Conservation (phyloP, 1,140 invertebrate species). For the Temnothorax nylanderi region DNA sequence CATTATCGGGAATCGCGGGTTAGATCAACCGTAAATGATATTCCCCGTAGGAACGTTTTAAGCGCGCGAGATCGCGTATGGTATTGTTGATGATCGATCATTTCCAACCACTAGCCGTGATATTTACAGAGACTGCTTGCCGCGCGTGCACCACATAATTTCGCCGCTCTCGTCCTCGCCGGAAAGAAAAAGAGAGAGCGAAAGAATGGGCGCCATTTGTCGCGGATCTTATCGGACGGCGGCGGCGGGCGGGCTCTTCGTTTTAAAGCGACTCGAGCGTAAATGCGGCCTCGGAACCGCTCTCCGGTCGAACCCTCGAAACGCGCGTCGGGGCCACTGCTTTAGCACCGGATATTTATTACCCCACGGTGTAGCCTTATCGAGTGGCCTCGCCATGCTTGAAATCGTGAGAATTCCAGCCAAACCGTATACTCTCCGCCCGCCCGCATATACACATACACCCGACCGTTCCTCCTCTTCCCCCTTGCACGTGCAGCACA, state of each 20-base stretch:
- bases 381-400: constrained; percentile 58
- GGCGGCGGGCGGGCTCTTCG: constrained; percentile 7
- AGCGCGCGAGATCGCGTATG: constrained; percentile 12
- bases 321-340: constrained; percentile 54
- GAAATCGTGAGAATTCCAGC: constrained; percentile 68
- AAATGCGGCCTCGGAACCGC: constrained; percentile 25
- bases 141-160: constrained; percentile 36
- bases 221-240: constrained; percentile 52
- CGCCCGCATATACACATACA: neutral
- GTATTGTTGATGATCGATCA: constrained; percentile 46
- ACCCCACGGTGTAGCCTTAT: constrained; percentile 59
- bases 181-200: neutral
- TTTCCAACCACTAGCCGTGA: neutral
- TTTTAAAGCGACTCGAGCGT: constrained; percentile 52
- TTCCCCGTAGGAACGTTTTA: constrained; percentile 9
- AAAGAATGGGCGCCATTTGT: constrained; percentile 24
- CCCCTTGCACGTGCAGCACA: neutral
- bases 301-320: constrained; percentile 21
- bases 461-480: neutral
- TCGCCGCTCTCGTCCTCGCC: neutral
- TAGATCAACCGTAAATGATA: constrained; percentile 27
- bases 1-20: constrained; percentile 7
- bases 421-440: constrained; percentile 18
- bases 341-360: constrained; percentile 67
- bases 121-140: constrained; percentile 35